Evolutionary conservation across 2,113 vertebrate genomes (phyloP).

Genomic region (Pseudorectes ferrugineus): DNA sequence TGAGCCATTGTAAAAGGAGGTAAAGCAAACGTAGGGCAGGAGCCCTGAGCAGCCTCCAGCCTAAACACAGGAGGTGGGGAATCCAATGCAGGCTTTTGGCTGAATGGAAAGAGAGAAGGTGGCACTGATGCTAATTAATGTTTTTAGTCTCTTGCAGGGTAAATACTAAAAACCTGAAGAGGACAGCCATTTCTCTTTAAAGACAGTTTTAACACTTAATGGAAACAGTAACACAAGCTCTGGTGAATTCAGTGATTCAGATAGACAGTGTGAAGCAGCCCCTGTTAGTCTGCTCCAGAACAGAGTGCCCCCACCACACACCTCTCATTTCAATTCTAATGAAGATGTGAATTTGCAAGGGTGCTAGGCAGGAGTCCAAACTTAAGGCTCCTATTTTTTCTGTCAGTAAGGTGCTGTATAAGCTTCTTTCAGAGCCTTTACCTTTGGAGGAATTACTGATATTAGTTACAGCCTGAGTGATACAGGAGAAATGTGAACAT

Average conservation of each 20-base stretch:
- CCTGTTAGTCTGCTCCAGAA: background rate
- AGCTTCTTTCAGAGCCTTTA: background rate
- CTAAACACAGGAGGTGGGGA: background rate
- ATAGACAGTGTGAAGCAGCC: background rate
- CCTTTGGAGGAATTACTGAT: background rate
- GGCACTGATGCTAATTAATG: background rate
- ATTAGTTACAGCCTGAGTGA: background rate
- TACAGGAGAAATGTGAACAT: background rate
- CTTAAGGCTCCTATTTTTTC: background rate
- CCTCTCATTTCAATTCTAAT: background rate
- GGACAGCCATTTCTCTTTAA: background rate
- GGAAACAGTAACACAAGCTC: background rate
- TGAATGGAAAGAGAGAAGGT: background rate
- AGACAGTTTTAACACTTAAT: background rate
- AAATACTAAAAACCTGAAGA: background rate
- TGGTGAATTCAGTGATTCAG: background rate
- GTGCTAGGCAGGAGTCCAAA: background rate
- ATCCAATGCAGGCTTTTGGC: background rate
- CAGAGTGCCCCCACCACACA: background rate
- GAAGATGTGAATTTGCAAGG: background rate
- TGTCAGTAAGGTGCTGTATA: background rate
- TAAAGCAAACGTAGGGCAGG: background rate
- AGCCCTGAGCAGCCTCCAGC: background rate
- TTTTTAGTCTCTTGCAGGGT: background rate
- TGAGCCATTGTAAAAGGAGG: background rate